Evolutionary conservation across 1,140 invertebrate species (phyloP).

Genomic region (Drosophila bipectinata): DNA sequence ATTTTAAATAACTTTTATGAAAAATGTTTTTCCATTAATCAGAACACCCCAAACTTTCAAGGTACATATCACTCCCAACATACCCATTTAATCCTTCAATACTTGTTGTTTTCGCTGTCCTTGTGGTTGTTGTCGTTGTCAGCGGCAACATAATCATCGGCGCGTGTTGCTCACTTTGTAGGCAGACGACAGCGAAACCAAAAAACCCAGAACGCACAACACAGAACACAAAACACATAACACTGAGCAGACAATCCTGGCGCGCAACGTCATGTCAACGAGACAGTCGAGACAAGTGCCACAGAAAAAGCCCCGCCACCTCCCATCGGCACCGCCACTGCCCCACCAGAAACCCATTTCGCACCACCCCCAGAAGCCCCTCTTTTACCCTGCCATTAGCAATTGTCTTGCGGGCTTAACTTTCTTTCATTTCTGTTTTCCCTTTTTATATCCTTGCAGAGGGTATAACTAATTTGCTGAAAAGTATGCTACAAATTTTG

Average conservation of each 20-base stretch:
- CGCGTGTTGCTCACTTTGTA: conserved; percentile 78
- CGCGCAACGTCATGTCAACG: conserved; percentile 76
- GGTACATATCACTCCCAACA: background rate
- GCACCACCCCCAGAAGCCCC: background rate
- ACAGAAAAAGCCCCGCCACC: conserved; percentile 25
- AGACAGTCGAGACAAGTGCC: conserved; percentile 79
- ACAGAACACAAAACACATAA: conserved; percentile 25
- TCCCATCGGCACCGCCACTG: background rate
- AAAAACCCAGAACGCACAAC: conserved; percentile 21
- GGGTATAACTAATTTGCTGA: background rate
- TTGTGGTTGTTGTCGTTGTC: conserved; percentile 55
- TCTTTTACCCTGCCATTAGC: conserved; percentile 32
- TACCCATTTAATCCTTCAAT: background rate
- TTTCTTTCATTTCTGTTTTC: conserved; percentile 52
- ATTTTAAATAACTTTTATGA: no score
- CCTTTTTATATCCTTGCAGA: conserved; percentile 16
- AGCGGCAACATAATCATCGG: conserved; percentile 77
- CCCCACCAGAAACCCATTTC: conserved; percentile 12
- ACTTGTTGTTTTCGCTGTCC: background rate
- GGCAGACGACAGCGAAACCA: conserved; percentile 51
- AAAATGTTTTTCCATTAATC: no score
- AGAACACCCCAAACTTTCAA: background rate
- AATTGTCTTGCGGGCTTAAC: conserved; percentile 78
- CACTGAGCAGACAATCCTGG: conserved; percentile 60
- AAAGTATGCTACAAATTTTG: background rate